These are phyloP conservation scores for Dicaeum eximium DNA, from an alignment of 2,113 vertebrate genomes.

Conservation along the genomic window DNA sequence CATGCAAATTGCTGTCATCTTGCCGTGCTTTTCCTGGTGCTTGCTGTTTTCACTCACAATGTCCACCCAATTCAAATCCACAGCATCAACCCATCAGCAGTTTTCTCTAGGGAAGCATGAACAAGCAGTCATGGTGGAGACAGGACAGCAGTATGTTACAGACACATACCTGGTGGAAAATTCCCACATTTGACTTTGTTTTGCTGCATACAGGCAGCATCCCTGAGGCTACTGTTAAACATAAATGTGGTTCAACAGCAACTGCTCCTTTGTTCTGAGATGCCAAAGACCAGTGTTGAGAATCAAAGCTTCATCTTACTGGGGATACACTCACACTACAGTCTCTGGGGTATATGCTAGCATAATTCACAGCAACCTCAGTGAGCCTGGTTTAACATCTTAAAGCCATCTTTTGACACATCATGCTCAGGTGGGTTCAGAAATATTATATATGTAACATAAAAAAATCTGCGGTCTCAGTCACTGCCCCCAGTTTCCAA, in stretches of 20 bases:
- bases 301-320: background rate
- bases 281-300: background rate
- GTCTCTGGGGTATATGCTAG: background rate
- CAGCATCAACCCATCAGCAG: background rate
- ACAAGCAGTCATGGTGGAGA: background rate
- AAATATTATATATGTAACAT: background rate
- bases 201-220: background rate
- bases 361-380: background rate
- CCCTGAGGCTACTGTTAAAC: background rate
- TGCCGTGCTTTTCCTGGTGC: background rate
- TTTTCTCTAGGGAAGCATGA: background rate
- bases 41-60: background rate
- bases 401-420: background rate
- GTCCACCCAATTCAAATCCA: background rate
- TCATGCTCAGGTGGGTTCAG: background rate
- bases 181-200: background rate
- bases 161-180: background rate
- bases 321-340: background rate
- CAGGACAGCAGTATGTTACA: background rate
- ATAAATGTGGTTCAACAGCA: background rate
- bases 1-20: background rate
- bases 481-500: background rate
- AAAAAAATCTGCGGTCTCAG: background rate
- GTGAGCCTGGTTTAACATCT: background rate
- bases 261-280: background rate